A percentile compares a stretch with the other conserved stretches of the same genome.
phyloP scores from a whole-genome alignment of 2,113 vertebrate genomes.

The pig (Sus scrofa) region T2T-Sscrofa CM000826.6:131849001-131849500 shows the following conservation, averaged over 20 bases:
- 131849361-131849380: background rate
- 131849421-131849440: background rate
- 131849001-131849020: background rate
- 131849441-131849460: background rate
- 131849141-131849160: background rate
- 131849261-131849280: background rate
- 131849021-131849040: background rate
- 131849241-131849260: background rate
- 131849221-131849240: background rate
- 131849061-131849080: background rate
- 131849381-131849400: conserved; percentile 19
- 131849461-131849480: background rate
- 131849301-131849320: background rate
- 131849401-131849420: background rate
- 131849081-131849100: background rate
- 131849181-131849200: background rate
- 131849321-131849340: background rate
- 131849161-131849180: background rate
- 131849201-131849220: background rate
- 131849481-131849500: background rate
- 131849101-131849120: background rate
- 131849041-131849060: rapidly evolving
- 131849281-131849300: background rate
- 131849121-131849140: background rate
- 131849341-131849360: background rate